A percentile compares a stretch with the other conserved stretches of the same genome.
Evolutionary conservation across 2,888 invertebrate genomes (phyloP).

Genomic region (Brachypalpus laphriformis): DNA sequence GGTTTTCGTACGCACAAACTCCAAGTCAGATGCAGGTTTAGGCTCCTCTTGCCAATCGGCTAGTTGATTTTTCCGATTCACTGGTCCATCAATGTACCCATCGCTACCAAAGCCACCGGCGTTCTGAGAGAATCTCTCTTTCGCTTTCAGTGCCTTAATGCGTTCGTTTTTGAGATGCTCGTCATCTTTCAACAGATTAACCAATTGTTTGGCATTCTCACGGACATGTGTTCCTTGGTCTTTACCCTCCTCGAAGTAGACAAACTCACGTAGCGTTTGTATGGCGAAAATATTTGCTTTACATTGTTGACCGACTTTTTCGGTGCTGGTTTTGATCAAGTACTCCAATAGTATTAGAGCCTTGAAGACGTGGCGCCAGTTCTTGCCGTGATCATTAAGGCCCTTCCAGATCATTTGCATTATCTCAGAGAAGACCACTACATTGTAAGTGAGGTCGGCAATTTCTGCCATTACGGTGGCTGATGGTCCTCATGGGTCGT

Average conservation of each 20-base stretch:
- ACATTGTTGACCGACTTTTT: conserved; percentile 99
- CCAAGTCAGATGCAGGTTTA: conserved; percentile 87
- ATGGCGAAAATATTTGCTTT: conserved; percentile 99
- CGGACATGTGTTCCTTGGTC: conserved; percentile 98
- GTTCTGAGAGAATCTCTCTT: conserved; percentile 95
- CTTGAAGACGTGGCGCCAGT: conserved; percentile 99
- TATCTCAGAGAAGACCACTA: conserved; percentile 99
- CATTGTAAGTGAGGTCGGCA: conserved; percentile 99
- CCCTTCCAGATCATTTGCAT: conserved; percentile 99
- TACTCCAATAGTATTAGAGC: conserved; percentile 96
- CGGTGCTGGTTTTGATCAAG: conserved; percentile 99
- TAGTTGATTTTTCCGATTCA: conserved; percentile 82
- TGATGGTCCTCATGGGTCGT: conserved; percentile 99
- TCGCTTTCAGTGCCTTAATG: conserved; percentile 97
- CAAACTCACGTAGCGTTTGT: conserved; percentile 98
- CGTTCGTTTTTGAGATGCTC: conserved; percentile 98
- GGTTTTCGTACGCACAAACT: conserved; percentile 97
- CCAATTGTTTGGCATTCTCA: conserved; percentile 98
- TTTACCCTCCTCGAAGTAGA: conserved; percentile 98
- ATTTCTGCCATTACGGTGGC: conserved; percentile 99
- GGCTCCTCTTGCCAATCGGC: conserved; percentile 82
- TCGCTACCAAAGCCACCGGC: conserved; percentile 95
- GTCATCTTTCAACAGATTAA: conserved; percentile 96
- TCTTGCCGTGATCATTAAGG: conserved; percentile 99
- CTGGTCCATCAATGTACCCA: conserved; percentile 90